Evolutionary conservation across 2,888 invertebrate species (phyloP), one percentile per base, ranked within the genome.

Genomic region (Philopedon plagiatum): DNA sequence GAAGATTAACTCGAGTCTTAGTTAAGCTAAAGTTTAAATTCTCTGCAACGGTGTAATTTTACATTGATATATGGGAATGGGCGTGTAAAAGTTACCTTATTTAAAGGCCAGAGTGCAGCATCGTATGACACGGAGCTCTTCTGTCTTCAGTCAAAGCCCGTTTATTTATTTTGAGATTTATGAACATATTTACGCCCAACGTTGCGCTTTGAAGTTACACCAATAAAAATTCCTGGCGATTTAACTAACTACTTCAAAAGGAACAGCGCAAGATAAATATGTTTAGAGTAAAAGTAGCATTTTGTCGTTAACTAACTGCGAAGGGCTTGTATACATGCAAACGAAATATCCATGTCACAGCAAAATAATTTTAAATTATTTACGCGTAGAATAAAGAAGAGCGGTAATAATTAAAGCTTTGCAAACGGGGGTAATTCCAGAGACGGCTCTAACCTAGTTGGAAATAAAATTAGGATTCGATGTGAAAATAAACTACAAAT

Each of bases 101-200:
- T 63, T 49, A 63, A 63, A 63, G 63, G 63, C 63, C 49, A 63
- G 19, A 63, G 49, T 51, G 63, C 51, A 63, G 63, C 21, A 21
- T 51, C 37, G 13, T 63, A 63, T 51, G 63, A 63, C 63, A 63
- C 51, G 19, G 63, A 51, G 63, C 44, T 63, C 37, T 56, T 41
- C 65, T 65, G 65, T 65, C 54, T 56, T 51, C 57, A 54, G 66
- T 66, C 66, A 66, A 57, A 66, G 58, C 44, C 9, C 11, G 66
- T 78, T 77, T 78, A 78, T 73, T 77, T 75, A 75, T 76, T 78
- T 71, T 68, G 58, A 74, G 77, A 78, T 78, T 78, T 76, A 78
- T 75, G 58, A 60, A 63, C 69, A 64, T 74, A 76, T 78, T 75
- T 77, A 73, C 73, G 58, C 65, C 56, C 66, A 41, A 46, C 51